Evolutionary conservation across 2,797 vertebrate species (phyloP).

Genomic region (Lagodon rhomboides): DNA sequence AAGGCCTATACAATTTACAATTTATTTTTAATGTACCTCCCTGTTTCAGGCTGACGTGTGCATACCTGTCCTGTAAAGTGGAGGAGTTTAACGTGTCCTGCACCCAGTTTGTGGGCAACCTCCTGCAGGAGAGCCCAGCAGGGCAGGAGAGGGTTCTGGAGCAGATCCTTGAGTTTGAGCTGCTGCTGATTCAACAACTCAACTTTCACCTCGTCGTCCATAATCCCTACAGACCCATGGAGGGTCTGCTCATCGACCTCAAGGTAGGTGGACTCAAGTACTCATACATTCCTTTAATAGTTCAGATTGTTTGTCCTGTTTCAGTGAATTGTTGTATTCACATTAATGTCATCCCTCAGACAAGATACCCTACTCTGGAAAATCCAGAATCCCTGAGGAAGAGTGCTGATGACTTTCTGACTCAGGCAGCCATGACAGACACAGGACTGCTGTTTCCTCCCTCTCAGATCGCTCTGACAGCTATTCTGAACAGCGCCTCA

Average conservation of each 20-base stretch:
- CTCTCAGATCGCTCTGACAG: constrained; percentile 93
- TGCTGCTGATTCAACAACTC: constrained; percentile 96
- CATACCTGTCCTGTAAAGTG: constrained; percentile 97
- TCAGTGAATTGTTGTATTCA: background rate
- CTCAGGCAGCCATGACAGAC: constrained; percentile 91
- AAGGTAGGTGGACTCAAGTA: constrained; percentile 86
- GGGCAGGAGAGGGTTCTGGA: constrained; percentile 92
- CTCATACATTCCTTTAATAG: too few relatives aligned
- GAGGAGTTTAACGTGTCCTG: constrained; percentile 99
- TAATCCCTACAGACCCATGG: constrained; percentile 96
- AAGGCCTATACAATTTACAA: background rate
- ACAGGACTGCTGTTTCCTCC: constrained; percentile 93
- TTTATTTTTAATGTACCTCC: background rate
- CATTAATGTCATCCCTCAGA: constrained; percentile 80
- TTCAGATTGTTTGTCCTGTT: background rate
- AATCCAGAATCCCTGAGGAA: constrained; percentile 96
- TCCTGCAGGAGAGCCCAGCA: constrained; percentile 89
- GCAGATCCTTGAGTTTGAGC: constrained; percentile 96
- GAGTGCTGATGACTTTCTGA: constrained; percentile 94
- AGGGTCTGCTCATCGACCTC: constrained; percentile 96
- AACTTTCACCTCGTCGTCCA: constrained; percentile 98
- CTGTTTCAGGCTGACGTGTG: constrained; percentile 83
- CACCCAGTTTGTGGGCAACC: constrained; percentile 94
- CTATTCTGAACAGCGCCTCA: constrained; percentile 92
- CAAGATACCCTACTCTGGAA: constrained; percentile 91